Conservation (phyloP, 2,888 invertebrate genomes). For the Odontothrips loti region DNA sequence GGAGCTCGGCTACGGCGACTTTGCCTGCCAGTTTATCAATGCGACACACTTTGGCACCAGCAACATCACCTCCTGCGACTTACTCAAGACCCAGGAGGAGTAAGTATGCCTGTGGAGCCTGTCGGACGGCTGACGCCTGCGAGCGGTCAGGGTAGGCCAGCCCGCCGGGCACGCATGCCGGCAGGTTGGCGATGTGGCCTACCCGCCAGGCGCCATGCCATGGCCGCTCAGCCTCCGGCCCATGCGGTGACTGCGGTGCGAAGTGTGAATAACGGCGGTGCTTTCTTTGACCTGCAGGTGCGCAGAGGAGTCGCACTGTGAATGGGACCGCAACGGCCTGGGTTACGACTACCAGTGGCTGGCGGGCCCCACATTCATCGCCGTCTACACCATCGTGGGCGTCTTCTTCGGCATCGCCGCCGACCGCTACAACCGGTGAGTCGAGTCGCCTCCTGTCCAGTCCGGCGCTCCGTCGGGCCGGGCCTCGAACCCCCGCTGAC, state of each 20-base stretch:
- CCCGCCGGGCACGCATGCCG: neutral
- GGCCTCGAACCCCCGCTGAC: neutral
- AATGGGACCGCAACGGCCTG: slow-evolving; percentile 89
- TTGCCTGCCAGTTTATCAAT: slow-evolving; percentile 67
- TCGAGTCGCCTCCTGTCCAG: too few species aligned
- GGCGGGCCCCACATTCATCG: slow-evolving; percentile 89
- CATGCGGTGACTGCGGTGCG: too few species aligned
- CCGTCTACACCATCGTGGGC: slow-evolving; percentile 84
- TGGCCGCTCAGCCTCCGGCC: too few species aligned
- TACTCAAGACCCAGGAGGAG: slow-evolving; percentile 53
- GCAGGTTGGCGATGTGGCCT: neutral
- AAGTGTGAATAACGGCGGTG: neutral
- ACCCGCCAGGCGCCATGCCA: neutral
- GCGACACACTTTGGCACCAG: slow-evolving; percentile 52
- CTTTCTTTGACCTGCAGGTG: slow-evolving; percentile 53
- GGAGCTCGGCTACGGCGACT: slow-evolving; percentile 81
- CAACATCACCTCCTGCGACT: slow-evolving; percentile 53
- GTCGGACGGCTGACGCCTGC: neutral
- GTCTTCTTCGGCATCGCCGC: slow-evolving; percentile 79
- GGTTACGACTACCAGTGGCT: slow-evolving; percentile 88
- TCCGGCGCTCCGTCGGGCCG: neutral
- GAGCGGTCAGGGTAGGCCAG: neutral
- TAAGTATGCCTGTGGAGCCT: slow-evolving; percentile 44
- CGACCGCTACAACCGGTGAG: slow-evolving; percentile 58
- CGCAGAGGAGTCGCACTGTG: slow-evolving; percentile 61